Conservation (phyloP, 2,113 vertebrate species). For the Mirounga angustirostris region DNA sequence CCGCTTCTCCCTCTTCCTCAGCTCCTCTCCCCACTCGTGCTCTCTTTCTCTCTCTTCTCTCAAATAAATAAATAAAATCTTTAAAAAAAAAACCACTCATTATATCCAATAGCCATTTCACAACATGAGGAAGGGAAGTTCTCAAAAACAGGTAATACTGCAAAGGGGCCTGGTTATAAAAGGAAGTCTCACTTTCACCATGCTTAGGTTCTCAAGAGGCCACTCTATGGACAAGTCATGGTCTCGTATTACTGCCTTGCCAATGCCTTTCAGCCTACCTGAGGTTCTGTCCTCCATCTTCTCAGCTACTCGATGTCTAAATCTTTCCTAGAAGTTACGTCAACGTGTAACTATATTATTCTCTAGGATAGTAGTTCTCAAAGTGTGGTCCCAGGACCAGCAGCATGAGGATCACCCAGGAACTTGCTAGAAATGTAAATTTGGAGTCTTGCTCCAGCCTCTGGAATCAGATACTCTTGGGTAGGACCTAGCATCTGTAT, state of each 20-base stretch:
- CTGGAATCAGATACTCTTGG: neutral
- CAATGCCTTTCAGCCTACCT: neutral
- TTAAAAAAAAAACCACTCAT: too few species aligned
- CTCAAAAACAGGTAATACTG: neutral
- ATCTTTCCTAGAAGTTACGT: neutral
- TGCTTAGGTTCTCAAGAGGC: neutral
- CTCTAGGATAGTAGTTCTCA: neutral
- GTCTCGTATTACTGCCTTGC: neutral
- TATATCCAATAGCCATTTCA: neutral
- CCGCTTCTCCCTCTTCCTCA: too few species aligned
- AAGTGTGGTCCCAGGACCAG: neutral
- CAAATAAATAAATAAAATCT: too few species aligned
- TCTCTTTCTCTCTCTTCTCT: too few species aligned
- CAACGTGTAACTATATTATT: neutral
- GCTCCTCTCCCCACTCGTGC: too few species aligned
- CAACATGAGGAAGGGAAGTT: neutral
- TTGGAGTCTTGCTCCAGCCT: neutral
- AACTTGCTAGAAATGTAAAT: neutral
- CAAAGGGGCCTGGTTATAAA: neutral
- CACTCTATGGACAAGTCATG: neutral
- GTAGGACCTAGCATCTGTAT: neutral
- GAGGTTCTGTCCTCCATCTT: neutral
- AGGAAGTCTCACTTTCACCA: neutral
- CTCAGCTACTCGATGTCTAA: neutral
- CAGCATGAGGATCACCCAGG: neutral